Conservation (phyloP, 2,888 invertebrate genomes). For the Geotrupes spiniger region DNA sequence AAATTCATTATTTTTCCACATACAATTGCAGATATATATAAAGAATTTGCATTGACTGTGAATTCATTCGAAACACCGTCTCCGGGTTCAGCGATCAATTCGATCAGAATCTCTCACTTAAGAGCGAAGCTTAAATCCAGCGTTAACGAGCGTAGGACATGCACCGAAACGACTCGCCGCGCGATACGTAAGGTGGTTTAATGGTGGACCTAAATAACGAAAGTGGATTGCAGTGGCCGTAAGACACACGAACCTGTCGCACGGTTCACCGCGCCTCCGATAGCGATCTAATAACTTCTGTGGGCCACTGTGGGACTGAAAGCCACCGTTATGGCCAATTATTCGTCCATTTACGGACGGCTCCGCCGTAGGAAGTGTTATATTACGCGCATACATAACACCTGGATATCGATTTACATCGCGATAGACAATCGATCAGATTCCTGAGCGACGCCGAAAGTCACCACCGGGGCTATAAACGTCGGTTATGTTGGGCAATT, state of each 20-base stretch:
- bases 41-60: too few species aligned
- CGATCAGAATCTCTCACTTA: constrained; percentile 10
- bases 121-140: constrained; percentile 11
- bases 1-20: too few species aligned
- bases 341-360: constrained; percentile 32
- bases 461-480: constrained; percentile 20
- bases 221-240: constrained; percentile 18
- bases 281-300: constrained; percentile 32
- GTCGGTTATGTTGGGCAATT: too few species aligned
- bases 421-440: constrained; percentile 30
- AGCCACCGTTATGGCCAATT: constrained; percentile 33
- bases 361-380: constrained; percentile 35
- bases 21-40: too few species aligned
- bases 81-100: constrained; percentile 7
- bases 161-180: constrained; percentile 18
- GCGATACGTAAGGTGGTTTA: constrained; percentile 20
- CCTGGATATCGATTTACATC: constrained; percentile 33
- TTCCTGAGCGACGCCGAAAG: constrained; percentile 32
- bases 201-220: constrained; percentile 19
- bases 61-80: too few species aligned
- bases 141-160: constrained; percentile 22
- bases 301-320: constrained; percentile 28
- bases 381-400: constrained; percentile 31
- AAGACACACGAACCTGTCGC: constrained; percentile 24
- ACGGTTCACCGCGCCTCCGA: constrained; percentile 24